These are phyloP conservation scores for Myotis planiceps DNA, from an alignment of 2,797 vertebrate species.

Conservation along the genomic window DNA sequence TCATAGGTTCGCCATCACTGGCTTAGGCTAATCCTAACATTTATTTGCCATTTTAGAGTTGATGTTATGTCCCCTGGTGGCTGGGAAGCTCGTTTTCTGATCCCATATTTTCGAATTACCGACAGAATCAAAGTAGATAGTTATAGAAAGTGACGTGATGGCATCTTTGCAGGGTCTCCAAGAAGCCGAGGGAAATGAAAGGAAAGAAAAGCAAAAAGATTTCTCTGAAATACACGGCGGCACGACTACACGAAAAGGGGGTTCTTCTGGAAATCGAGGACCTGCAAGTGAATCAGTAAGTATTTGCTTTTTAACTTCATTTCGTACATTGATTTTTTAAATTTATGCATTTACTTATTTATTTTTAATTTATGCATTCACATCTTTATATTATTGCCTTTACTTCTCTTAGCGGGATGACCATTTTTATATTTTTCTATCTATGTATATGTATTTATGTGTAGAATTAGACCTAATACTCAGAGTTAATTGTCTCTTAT, in stretches of 20 bases:
- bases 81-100: neutral
- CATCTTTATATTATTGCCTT: neutral
- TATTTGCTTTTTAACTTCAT: conserved; percentile 43
- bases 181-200: conserved; percentile 94
- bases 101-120: neutral
- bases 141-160: neutral
- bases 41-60: conserved; percentile 8
- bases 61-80: neutral
- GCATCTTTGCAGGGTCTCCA: conserved; percentile 87
- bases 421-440: neutral
- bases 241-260: conserved; percentile 97
- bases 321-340: neutral
- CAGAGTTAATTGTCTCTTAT: neutral
- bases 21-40: neutral
- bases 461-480: neutral
- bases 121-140: neutral
- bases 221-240: conserved; percentile 95
- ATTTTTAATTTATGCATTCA: neutral
- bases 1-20: too few relatives aligned
- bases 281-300: conserved; percentile 96
- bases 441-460: neutral
- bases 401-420: conserved; percentile 1
- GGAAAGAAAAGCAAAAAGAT: conserved; percentile 98
- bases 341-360: neutral
- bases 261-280: conserved; percentile 97